Conservation (phyloP, 2,888 invertebrate genomes). For the Cheiracanthium punctorium region DNA sequence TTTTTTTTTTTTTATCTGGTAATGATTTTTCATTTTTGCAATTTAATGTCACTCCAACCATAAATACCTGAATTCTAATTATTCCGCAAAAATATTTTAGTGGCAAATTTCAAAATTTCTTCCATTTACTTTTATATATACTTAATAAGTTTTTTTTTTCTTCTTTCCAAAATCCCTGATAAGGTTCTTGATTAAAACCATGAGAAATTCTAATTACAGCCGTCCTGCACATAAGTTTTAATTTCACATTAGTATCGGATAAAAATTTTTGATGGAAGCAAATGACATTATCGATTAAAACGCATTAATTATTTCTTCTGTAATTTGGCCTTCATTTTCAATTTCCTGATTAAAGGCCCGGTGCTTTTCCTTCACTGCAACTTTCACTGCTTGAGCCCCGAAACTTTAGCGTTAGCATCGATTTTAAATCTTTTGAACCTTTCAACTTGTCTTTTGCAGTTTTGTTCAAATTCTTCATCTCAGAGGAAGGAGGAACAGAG, state of each 20-base stretch:
- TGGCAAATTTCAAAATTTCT: no score
- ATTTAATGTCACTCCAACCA: no score
- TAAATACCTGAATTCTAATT: no score
- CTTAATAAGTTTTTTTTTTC: no score
- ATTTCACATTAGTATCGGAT: background rate
- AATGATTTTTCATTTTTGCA: no score
- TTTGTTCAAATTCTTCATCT: background rate
- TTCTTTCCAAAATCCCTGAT: no score
- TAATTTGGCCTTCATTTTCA: background rate
- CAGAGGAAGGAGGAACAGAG: background rate
- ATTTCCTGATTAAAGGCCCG: background rate
- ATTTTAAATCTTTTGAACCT: background rate
- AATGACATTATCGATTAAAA: background rate
- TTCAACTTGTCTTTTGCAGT: background rate
- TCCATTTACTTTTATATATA: no score
- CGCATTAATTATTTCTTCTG: background rate
- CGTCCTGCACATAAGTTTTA: no score
- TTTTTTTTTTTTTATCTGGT: no score
- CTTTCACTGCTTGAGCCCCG: background rate
- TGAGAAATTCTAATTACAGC: no score
- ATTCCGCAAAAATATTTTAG: no score
- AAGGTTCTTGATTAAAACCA: no score
- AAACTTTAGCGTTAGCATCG: background rate
- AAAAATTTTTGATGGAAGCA: background rate
- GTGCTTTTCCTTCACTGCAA: background rate